Percentiles rank a stretch among this genome's conserved stretches.
These are phyloP conservation scores for Caenorhabditis macrosperma DNA, from an alignment of 2,888 invertebrate genomes.

Conservation along the genomic window DNA sequence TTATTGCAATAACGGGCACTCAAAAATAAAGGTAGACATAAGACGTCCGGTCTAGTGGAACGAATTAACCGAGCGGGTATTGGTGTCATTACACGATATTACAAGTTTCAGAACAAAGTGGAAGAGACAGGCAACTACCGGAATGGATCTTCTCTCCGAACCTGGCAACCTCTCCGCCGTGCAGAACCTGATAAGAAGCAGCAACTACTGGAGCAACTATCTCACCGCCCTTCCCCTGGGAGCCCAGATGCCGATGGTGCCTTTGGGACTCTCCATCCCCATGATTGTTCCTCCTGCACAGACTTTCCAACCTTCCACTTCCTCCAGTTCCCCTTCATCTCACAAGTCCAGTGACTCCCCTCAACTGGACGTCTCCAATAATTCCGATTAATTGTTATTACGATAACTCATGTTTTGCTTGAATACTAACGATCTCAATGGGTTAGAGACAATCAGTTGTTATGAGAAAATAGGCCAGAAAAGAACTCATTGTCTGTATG, in stretches of 20 bases:
- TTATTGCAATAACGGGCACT: conserved; percentile 55
- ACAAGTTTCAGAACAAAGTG: conserved; percentile 90
- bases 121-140: conserved; percentile 98
- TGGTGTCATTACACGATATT: conserved; percentile 6
- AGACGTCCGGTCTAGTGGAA: conserved; percentile 53
- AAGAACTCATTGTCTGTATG: conserved; percentile 3
- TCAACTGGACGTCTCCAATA: conserved; percentile 41
- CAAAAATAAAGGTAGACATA: conserved; percentile 36
- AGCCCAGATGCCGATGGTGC: conserved; percentile 27
- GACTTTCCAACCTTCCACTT: conserved; percentile 28
- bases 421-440: conserved; percentile 47
- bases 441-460: conserved; percentile 11
- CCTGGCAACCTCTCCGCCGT: conserved; percentile 99
- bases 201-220: conserved; percentile 76
- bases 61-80: conserved; percentile 29
- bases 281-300: conserved; percentile 50
- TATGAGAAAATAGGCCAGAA: conserved; percentile 10
- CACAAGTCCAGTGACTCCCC: conserved; percentile 44
- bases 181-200: conserved; percentile 84
- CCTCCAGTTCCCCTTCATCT: conserved; percentile 29
- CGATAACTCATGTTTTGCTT: no score
- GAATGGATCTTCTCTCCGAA: conserved; percentile 94
- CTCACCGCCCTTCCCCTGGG: conserved; percentile 25
- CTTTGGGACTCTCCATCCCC: conserved; percentile 41
- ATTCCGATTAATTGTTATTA: conserved; percentile 29